These are phyloP conservation scores for honey bee (Apis mellifera) DNA, from an alignment of 1,140 invertebrate genomes.

Conservation along the genomic window DNA sequence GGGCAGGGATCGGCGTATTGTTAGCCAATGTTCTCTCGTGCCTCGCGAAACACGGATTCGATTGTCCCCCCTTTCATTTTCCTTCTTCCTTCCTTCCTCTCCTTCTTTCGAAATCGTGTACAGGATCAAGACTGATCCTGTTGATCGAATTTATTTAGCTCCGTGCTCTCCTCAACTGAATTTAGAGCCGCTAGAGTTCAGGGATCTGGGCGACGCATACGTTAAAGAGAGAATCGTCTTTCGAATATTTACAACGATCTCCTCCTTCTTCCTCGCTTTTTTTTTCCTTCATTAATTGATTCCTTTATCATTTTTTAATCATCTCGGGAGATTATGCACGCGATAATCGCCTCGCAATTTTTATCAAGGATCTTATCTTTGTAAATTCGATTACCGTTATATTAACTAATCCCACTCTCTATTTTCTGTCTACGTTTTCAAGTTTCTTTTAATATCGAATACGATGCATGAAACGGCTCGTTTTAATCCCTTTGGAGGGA, in stretches of 20 bases:
- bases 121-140: not conserved
- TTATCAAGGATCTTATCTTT: not conserved
- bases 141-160: slow-evolving; percentile 4
- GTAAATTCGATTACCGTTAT: not conserved
- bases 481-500: not conserved
- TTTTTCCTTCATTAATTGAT: too few species aligned
- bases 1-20: slow-evolving; percentile 2
- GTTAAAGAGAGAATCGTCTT: too few species aligned
- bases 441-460: not conserved
- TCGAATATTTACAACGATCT: not conserved
- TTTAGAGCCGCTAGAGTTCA: not conserved
- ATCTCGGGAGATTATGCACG: too few species aligned
- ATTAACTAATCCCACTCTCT: not conserved
- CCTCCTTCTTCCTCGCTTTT: too few species aligned
- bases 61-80: slow-evolving; percentile 24
- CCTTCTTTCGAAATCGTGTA: slow-evolving; percentile 5
- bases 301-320: too few species aligned
- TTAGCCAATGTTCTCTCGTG: not conserved
- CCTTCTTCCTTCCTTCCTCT: not conserved
- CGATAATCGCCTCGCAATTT: not conserved
- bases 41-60: slow-evolving; percentile 3
- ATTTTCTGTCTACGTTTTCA: too few species aligned
- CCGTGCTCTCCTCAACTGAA: not conserved
- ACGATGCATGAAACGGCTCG: not conserved
- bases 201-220: not conserved